Evolutionary conservation across 1,140 invertebrate genomes (phyloP).

Genomic region (Drosophila sucinea): DNA sequence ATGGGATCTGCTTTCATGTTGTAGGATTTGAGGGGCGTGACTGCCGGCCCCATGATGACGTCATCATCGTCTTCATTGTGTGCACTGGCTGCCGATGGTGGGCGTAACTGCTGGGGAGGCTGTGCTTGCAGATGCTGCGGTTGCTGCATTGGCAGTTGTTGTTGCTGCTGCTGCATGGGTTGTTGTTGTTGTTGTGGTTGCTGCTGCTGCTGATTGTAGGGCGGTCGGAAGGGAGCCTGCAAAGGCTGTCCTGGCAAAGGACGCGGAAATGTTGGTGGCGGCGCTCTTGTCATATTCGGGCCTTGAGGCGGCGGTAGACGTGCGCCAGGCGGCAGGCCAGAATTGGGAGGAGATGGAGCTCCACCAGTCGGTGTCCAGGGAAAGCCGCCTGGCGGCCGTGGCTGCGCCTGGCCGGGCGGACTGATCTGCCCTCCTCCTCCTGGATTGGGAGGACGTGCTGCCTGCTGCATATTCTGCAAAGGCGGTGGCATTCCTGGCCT

Average conservation of each 20-base stretch:
- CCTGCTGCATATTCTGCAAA: slow-evolving; percentile 59
- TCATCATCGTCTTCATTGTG: slow-evolving; percentile 79
- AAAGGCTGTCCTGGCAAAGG: slow-evolving; percentile 65
- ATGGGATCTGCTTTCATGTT: slow-evolving; percentile 63
- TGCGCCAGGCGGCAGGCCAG: slow-evolving; percentile 49
- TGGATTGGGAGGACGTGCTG: slow-evolving; percentile 50
- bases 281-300: slow-evolving; percentile 65
- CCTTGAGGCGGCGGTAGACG: slow-evolving; percentile 66
- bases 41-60: slow-evolving; percentile 76
- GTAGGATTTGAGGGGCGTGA: slow-evolving; percentile 69
- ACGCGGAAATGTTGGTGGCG: slow-evolving; percentile 63
- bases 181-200: slow-evolving; percentile 46
- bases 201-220: slow-evolving; percentile 88
- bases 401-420: slow-evolving; percentile 69
- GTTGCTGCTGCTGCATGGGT: slow-evolving; percentile 44
- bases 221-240: slow-evolving; percentile 61
- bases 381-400: slow-evolving; percentile 69
- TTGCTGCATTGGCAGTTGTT: slow-evolving; percentile 32
- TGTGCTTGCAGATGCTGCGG: slow-evolving; percentile 30
- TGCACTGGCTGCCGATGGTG: slow-evolving; percentile 55
- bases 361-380: slow-evolving; percentile 62
- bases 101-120: slow-evolving; percentile 58
- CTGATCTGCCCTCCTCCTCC: slow-evolving; percentile 60
- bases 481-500: slow-evolving; percentile 69
- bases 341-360: slow-evolving; percentile 39